Evolutionary conservation across 2,888 invertebrate species (phyloP), one percentile per base, ranked within the genome.

Genomic region (Drosophila sordidapex): DNA sequence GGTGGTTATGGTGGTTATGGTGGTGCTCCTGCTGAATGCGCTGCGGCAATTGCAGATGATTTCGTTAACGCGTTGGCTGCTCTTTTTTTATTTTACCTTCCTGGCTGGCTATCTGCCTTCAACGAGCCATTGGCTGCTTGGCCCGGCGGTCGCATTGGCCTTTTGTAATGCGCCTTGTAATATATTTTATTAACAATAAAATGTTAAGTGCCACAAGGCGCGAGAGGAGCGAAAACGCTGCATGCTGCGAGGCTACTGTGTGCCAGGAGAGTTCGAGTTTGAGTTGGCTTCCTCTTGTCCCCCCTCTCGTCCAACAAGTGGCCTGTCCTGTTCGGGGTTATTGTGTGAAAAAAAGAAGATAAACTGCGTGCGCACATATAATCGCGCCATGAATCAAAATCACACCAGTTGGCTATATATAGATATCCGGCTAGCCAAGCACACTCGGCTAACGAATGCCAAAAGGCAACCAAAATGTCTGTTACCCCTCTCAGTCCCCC

Each of bases 371-470:
- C 82, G 80, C 91, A 90, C 91, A 92, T 89, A 91, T 91, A 92
- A 91, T 92, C 92, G 91, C 79, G 91, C 91, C 90, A 91, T 91
- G 92, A 91, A 91, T 91, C 91, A 91, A 91, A 91, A 91, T 91
- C 91, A 91, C 92, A 90, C 91, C 87, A 86, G 82, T 83, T 83
- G 72, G 81, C 87, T 87, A 87, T 87, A 87, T 87, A 88, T 87
- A 87, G 87, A 87, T 89, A 89, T 83, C 88, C 85, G 85, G 87
- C 85, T 82, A 79, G 82, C 79, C 71, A 72, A 65, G 69, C 77
- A 68, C 65, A 75, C 46, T 46, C 27, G 65, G 63, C 64, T 82
- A 84, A 79, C 79, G 87, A 86, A 86, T 83, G 75, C 69, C 83
- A 60, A 67, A 70, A 58, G 53, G 31, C 38, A 38, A 25, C 51